A percentile compares a stretch with the other conserved stretches of the same genome.
Evolutionary conservation across 2,113 vertebrate genomes (phyloP).

Genomic region (Oostethus manadensis): DNA sequence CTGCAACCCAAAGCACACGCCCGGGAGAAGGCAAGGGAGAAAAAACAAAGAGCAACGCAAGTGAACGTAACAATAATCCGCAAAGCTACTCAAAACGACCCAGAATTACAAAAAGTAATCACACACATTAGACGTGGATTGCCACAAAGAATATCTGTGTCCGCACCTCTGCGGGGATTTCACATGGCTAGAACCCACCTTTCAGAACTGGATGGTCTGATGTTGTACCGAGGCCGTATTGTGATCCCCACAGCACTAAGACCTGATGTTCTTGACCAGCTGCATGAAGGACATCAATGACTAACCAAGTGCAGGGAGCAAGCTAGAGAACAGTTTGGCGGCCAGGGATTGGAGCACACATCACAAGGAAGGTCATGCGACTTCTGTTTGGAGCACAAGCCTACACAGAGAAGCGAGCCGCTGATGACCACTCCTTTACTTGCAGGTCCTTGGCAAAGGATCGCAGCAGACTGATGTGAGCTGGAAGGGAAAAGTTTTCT

Average conservation of each 20-base stretch:
- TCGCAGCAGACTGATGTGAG: background rate
- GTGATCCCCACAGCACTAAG: background rate
- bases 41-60: no score
- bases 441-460: background rate
- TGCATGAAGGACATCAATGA: background rate
- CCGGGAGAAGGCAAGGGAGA: no score
- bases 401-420: background rate
- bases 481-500: background rate
- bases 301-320: background rate
- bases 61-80: no score
- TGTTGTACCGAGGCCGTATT: background rate
- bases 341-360: background rate
- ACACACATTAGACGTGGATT: background rate
- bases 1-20: no score
- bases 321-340: background rate
- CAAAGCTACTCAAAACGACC: background rate
- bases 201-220: background rate
- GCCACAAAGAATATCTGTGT: background rate
- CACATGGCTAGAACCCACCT: background rate
- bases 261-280: background rate
- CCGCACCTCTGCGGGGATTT: background rate
- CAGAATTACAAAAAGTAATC: background rate
- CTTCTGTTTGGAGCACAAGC: background rate
- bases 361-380: background rate
- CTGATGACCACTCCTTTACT: background rate